These are phyloP conservation scores for Procambarus virginalis DNA, from an alignment of 1,140 invertebrate genomes.

Conservation along the genomic window DNA sequence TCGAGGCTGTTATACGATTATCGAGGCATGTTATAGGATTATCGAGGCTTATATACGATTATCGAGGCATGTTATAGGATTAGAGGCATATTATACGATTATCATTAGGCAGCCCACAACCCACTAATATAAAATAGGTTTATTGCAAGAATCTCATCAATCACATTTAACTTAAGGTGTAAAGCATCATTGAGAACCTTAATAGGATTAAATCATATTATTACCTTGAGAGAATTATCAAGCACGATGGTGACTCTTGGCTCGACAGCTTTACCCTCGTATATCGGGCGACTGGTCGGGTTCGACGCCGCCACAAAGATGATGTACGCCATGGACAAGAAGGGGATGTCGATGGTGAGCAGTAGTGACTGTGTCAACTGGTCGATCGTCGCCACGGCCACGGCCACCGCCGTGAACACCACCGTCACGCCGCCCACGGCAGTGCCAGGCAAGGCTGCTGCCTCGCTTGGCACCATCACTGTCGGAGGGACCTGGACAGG, in stretches of 20 bases:
- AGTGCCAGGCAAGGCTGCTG: conserved; percentile 29
- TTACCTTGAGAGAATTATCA: not conserved
- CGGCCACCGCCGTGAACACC: not conserved
- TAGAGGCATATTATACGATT: too few relatives aligned
- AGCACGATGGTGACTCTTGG: too few relatives aligned
- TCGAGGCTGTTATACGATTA: too few relatives aligned
- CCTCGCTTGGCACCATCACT: not conserved
- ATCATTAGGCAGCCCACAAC: not conserved
- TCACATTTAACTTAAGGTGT: too few relatives aligned
- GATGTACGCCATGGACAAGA: conserved; percentile 54
- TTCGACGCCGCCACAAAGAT: not conserved
- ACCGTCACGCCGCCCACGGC: not conserved
- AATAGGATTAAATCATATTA: not conserved
- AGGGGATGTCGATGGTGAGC: conserved; percentile 40
- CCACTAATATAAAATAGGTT: too few relatives aligned
- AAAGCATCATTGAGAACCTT: too few relatives aligned
- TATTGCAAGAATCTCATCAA: too few relatives aligned
- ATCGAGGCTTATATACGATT: not conserved
- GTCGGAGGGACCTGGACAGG: conserved; percentile 34
- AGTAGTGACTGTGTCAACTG: conserved; percentile 56
- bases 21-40: too few relatives aligned
- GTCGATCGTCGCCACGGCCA: conserved; percentile 32
- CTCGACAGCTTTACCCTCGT: conserved; percentile 39
- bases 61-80: too few relatives aligned
- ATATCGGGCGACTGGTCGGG: conserved; percentile 53